Conservation (phyloP, 2,113 vertebrate genomes). For the Pungitius pungitius region DNA sequence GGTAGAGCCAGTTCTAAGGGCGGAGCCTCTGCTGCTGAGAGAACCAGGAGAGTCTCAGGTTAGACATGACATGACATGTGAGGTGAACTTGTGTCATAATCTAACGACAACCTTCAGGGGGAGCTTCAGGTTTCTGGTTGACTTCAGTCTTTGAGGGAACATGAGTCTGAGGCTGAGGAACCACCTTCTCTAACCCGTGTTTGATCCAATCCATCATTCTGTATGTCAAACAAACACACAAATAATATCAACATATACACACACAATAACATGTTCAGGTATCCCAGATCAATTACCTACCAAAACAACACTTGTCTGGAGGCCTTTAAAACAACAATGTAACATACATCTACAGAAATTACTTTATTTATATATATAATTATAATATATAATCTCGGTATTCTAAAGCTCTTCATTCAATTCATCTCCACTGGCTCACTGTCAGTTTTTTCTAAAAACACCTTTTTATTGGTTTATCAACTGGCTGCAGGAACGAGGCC, state of each 20-base stretch:
- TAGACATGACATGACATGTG: not conserved
- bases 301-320: not conserved
- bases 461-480: not conserved
- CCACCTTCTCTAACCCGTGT: conserved; percentile 76
- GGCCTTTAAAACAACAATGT: no score
- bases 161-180: conserved; percentile 74
- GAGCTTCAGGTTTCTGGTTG: conserved; percentile 32
- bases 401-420: no score
- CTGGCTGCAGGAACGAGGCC: not conserved
- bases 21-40: conserved; percentile 6
- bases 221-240: conserved; percentile 14
- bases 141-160: conserved; percentile 34
- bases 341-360: no score
- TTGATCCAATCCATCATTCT: conserved; percentile 81
- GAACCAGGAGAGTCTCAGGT: not conserved
- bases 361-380: no score
- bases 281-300: not conserved
- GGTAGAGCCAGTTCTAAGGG: conserved; percentile 15
- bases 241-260: conserved; percentile 8
- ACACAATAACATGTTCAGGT: not conserved
- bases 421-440: no score
- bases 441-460: not conserved
- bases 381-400: no score
- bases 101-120: conserved; percentile 17
- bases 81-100: not conserved